A percentile compares a stretch with the other conserved stretches of the same genome.
Evolutionary conservation across 2,888 invertebrate genomes (phyloP).

Genomic region (Pogonocherus hispidulus): DNA sequence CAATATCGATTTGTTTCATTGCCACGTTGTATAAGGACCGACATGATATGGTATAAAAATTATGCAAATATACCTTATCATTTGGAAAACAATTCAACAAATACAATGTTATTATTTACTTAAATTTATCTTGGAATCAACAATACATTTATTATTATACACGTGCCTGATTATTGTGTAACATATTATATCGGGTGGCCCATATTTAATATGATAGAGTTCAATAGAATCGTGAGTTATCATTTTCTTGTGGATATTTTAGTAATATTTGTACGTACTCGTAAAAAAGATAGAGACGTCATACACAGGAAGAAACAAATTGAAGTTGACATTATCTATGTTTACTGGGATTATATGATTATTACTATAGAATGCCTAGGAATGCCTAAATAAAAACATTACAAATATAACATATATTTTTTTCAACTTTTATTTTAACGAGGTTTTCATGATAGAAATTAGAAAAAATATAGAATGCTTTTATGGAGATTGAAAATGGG

Average conservation of each 20-base stretch:
- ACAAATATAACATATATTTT: too few relatives aligned
- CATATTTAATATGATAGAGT: conserved; percentile 3
- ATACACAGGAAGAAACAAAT: not conserved
- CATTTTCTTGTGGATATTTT: too few relatives aligned
- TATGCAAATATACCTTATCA: conserved; percentile 39
- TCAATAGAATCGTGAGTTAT: too few relatives aligned
- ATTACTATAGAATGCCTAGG: too few relatives aligned
- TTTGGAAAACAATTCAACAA: conserved; percentile 37
- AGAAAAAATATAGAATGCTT: too few relatives aligned
- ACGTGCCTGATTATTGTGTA: conserved; percentile 40
- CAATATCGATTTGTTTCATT: too few relatives aligned
- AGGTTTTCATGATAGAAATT: too few relatives aligned
- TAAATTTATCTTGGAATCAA: conserved; percentile 47
- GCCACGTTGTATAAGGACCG: conserved; percentile 8
- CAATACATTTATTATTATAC: conserved; percentile 44
- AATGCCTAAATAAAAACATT: too few relatives aligned
- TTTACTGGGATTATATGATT: not conserved
- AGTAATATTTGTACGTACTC: too few relatives aligned
- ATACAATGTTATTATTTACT: conserved; percentile 47
- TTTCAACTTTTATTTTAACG: too few relatives aligned
- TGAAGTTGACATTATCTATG: not conserved
- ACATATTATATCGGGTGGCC: conserved; percentile 5
- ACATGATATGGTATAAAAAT: conserved; percentile 32
- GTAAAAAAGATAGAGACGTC: too few relatives aligned
- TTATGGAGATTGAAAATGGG: too few relatives aligned